phyloP scores from a whole-genome alignment of 2,113 vertebrate species.

The Grallaria varia region DNA sequence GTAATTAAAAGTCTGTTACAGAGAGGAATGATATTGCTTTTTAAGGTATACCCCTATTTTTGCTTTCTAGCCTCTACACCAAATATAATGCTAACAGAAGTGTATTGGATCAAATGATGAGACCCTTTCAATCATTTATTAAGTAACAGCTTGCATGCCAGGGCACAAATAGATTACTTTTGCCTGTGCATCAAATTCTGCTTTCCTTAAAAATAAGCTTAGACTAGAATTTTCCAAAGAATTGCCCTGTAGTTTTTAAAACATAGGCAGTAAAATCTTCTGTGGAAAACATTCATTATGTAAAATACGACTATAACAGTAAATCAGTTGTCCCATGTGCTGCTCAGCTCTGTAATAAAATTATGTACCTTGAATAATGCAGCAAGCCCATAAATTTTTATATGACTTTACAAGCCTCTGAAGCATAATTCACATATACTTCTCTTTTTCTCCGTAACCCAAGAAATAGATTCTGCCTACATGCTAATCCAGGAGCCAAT shows the following conservation, averaged over 20 bases:
- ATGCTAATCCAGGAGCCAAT: not conserved
- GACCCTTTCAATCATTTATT: not conserved
- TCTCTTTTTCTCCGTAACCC: not conserved
- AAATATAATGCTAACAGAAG: not conserved
- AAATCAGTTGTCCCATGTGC: not conserved
- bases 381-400: conserved; percentile 1
- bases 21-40: not conserved
- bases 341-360: conserved; percentile 21
- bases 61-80: not conserved
- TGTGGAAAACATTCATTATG: not conserved
- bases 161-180: not conserved
- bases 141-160: not conserved
- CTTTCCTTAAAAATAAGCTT: not conserved
- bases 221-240: not conserved
- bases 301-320: not conserved
- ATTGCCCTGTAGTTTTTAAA: not conserved
- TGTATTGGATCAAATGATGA: not conserved
- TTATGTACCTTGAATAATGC: conserved; percentile 16
- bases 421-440: not conserved
- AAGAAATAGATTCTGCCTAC: not conserved
- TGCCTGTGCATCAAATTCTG: not conserved
- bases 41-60: not conserved
- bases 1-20: not conserved
- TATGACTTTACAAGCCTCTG: not conserved
- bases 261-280: not conserved